Base-by-base conservation (phyloP, 2,797 vertebrate species). In the Oceanodroma leucorhoa region DNA sequence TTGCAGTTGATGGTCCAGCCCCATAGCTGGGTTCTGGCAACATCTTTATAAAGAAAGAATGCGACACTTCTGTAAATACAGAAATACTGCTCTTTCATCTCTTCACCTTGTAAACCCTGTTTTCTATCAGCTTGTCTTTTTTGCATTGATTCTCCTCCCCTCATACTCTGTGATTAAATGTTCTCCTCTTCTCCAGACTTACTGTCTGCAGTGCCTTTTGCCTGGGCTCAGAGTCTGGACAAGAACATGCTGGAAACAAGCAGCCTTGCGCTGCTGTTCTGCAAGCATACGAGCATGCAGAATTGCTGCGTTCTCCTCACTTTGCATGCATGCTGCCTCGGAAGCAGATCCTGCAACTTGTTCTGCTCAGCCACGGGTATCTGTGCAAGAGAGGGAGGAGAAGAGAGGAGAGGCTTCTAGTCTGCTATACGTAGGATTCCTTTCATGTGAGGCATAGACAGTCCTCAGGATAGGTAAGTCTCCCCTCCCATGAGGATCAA, bases 241-340 rank as follows among this genome's bases (percentile, higher is more conserved):
- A 62, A 57, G 32, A 69, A 40, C 3, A 8, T 2, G 41, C 20
- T 50, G 72, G 51, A 13, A 85, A 65, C 55, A 29, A 34, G 78
- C 65, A 84, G 57, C 32, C 73, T 38, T 7, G 29, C 1, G 6
- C 36, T 55, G 76, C 53, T 10, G 14, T 7, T 55, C 30, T 41
- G 70, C 57, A 40, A 40, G 70, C n/a, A 11, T 2, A 30, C 0
- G 10, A 54, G 50, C 61, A 61, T 0, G 6, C 41, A 50, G 18
- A 32, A 75, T 2, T 50, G 48, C 65, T 61, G 72, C 2, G 1
- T 55, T 38, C 64, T 54, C 50, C 51, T 72, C 29, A 9, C 50
- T 73, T 66, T 41, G 66, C 20, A 18, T 0, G 12, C 71, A 36
- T 0, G 1, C 34, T 46, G n/a, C 20, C 67, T 36, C 7, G 17